Evolutionary conservation across 1,140 invertebrate genomes (phyloP), one percentile per base, ranked within the genome.

Genomic region (Drosophila pseudoananassae): DNA sequence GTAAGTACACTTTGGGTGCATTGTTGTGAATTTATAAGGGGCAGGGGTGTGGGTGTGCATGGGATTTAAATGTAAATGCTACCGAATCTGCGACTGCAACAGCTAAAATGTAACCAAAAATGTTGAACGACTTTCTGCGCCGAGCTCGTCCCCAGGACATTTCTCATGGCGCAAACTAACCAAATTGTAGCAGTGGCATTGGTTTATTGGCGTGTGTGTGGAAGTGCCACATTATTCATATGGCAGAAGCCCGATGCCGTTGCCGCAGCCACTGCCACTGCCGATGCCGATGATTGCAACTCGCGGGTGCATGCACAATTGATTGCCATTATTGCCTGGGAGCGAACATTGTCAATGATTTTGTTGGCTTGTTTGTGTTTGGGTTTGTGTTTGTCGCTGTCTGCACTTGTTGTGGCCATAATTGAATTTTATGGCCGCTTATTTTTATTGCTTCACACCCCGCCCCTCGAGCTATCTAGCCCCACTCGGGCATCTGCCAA

Each of bases 361-460:
- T 15, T 51, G 45, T 23, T 51, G n/a, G 45, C 7, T 20, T 15
- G 40, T 45, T 45, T 17, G 53, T 17, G 43, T 47, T 45, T 17
- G 52, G n/a, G 43, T 47, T 31, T 56, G 45, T 27, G 25, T 27
- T 17, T 17, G 7, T 20, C 36, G 59, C 56, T 77, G 71, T 82
- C 69, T 88, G 83, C 83, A 87, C 78, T 82, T 87, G 78, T 87
- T 87, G 82, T 87, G 83, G 82, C 75, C 54, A 87, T 87, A 87
- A 87, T 87, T 87, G 83, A 87, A 87, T 87, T 87, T 87, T 87
- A 87, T 87, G 78, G 75, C 70, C 83, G 83, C 83, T 88, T 87
- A 87, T 88, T 87, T 87, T 87, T 87, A 88, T 87, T 88, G 74
- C 74, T 23, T 23, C 9, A 23, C 25, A 43, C n/a, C 52, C 23